Conservation (phyloP, 2,797 vertebrate species). For the Malurus leucopterus region DNA sequence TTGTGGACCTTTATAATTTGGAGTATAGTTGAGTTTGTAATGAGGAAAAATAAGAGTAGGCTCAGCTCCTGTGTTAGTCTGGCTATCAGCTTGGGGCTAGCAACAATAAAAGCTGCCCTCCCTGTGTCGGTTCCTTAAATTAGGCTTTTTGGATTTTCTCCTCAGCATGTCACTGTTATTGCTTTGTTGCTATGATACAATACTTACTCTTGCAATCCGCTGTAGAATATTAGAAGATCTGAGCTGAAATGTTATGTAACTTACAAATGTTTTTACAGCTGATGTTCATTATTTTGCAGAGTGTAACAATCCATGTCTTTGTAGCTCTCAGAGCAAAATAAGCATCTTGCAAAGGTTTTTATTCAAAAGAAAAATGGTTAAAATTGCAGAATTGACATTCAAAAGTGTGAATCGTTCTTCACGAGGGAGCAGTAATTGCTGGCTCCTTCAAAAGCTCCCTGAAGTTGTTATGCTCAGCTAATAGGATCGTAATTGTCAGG, state of each 20-base stretch:
- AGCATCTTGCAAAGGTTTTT: neutral
- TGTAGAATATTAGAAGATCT: conserved; percentile 56
- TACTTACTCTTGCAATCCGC: conserved; percentile 56
- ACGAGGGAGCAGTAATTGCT: neutral
- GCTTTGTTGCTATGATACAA: conserved; percentile 74
- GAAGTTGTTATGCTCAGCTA: neutral
- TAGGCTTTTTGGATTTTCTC: conserved; percentile 64
- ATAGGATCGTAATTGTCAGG: neutral
- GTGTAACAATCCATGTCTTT: neutral
- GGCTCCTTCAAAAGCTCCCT: neutral
- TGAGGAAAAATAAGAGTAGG: conserved; percentile 25
- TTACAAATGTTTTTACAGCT: conserved; percentile 58
- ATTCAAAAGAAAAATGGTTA: neutral
- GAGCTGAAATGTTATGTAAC: conserved; percentile 63
- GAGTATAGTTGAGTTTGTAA: neutral
- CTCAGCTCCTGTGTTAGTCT: neutral
- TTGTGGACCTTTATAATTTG: neutral
- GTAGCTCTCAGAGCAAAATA: neutral
- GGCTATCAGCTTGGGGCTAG: conserved; percentile 42
- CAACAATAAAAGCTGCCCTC: conserved; percentile 44
- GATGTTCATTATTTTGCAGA: conserved; percentile 20
- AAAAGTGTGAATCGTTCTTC: neutral
- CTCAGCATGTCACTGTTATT: conserved; percentile 65
- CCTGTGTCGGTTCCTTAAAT: conserved; percentile 63
- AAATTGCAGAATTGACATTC: neutral